Percentiles rank a stretch among this genome's conserved stretches.
Conservation (phyloP, 2,797 vertebrate genomes). For the Acanthornis magna region DNA sequence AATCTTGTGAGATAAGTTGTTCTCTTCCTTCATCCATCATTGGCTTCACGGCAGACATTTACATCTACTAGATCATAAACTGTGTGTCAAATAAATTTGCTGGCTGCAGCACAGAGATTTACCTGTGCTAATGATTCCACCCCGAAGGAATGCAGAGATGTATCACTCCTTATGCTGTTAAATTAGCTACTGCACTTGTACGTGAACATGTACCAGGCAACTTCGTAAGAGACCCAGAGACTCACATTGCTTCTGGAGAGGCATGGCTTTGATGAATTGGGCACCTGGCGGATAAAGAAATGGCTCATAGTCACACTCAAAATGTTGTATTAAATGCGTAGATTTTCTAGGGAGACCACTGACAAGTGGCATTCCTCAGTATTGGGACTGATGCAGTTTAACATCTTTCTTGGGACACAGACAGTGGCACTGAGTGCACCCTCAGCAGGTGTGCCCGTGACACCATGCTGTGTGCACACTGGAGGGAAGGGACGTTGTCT, state of each 20-base stretch:
- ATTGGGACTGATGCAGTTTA: not conserved
- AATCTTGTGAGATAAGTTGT: slow-evolving; percentile 34
- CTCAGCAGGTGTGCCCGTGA: not conserved
- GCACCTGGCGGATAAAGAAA: not conserved
- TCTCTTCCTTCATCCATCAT: slow-evolving; percentile 32
- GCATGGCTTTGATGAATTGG: not conserved
- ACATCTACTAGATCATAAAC: slow-evolving; percentile 45
- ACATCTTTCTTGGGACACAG: not conserved
- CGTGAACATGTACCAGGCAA: not conserved
- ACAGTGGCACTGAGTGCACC: not conserved
- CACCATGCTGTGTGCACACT: not conserved
- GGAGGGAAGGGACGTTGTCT: not conserved
- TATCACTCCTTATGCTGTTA: not conserved
- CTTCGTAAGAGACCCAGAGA: not conserved
- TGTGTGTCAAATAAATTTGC: slow-evolving; percentile 6
- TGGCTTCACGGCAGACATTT: slow-evolving; percentile 39
- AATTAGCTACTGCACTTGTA: not conserved
- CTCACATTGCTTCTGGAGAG: not conserved
- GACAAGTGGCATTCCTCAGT: not conserved
- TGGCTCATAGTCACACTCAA: not conserved
- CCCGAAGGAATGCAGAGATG: not conserved
- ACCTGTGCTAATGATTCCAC: not conserved
- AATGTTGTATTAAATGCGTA: not conserved
- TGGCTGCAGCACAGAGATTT: not conserved
- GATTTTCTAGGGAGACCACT: not conserved